Evolutionary conservation across 2,888 invertebrate species (phyloP), one percentile per base, ranked within the genome.

Genomic region (Dryobota labecula): DNA sequence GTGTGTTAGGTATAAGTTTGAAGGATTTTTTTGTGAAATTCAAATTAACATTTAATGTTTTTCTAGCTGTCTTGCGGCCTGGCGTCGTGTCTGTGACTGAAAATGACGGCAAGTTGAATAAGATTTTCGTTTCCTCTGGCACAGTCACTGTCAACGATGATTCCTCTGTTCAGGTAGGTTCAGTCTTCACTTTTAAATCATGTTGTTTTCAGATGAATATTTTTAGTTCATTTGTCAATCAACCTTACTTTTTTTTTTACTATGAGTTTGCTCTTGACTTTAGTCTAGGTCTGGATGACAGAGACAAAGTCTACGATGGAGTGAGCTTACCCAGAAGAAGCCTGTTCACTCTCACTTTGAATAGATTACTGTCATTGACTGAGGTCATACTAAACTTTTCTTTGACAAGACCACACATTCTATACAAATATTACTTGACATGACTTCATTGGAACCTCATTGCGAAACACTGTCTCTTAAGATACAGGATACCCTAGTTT

Each of bases 81-180:
- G 99, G 99, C 53, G 98, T 99, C 41, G 98, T 99, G 2, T 97
- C 98, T 70, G 99, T 99, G 9, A 97, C 96, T 86, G 99, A 99
- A 94, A 97, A 98, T 84, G 98, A 98, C 90, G 99, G 99, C 76
- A 96, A 97, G 80, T 93, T 97, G 20, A 98, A 97, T 90, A 99
- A 98, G 94, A 98, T 98, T 90, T 99, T 99, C 94, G 99, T 99
- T 15, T 99, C 99, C 72, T 99, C 99, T 87, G 99, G 99, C 70
- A 98, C 99, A 30, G 97, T 99, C 83, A 98, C 99, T 47, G 98
- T 99, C 86, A 99, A 99, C 92, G 99, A 99, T 82, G 99, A 99
- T 92, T 99, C 99, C 11, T 98, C 99, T 77, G 98, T 98, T 70
- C 99, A 99, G 97, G 98, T 98, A 90, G 72, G 64, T 51, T 47